Evolutionary conservation across 2,113 vertebrate species (phyloP), one percentile per base, ranked within the genome.

Genomic region (Gasterosteus nipponicus): DNA sequence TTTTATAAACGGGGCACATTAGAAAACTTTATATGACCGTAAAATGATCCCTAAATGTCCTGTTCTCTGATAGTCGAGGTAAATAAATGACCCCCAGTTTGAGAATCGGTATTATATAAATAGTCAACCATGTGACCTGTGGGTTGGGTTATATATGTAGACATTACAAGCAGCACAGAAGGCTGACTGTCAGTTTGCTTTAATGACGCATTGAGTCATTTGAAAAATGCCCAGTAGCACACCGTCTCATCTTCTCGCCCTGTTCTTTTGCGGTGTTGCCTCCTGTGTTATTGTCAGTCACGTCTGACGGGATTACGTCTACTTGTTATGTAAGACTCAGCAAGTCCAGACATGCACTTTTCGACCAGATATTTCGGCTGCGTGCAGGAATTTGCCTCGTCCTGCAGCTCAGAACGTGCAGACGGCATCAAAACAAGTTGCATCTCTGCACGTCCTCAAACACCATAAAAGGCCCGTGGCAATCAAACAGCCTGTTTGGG

Each of bases 271-370:
- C 77, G 11, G 26, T 0, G 5, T 39, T 66, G 31, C 29, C 57
- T 14, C 51, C 69, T 51, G 0, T 85, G 76, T 89, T 77, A 41
- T 84, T 84, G 14, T 71, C 49, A 7, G 79, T 79, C 84, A 73
- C 19, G 49, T 86, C 80, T 82, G 70, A 65, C 10, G 29, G 47
- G 66, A 86, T 88, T 72, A 83, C 75, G 26, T 73, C 61, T 8
- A 64, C 3, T 62, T 73, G 75, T 94, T 91, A 92, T 61, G 71
- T 92, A 93, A 93, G 76, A 0, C 61, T 58, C 12, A 22, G 80
- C 91, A 81, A 73, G 93, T 89, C 82, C 54, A 70, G 90, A 44
- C 93, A 86, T 85, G 92, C 75, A 31, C 51, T 38, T 29, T 47
- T 29, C 8, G 15, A 44, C 8, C 42, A 56, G 44, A 35, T 69